phyloP scores from a whole-genome alignment of 2,888 invertebrate species.

The Leptinotarsa juncta region DNA sequence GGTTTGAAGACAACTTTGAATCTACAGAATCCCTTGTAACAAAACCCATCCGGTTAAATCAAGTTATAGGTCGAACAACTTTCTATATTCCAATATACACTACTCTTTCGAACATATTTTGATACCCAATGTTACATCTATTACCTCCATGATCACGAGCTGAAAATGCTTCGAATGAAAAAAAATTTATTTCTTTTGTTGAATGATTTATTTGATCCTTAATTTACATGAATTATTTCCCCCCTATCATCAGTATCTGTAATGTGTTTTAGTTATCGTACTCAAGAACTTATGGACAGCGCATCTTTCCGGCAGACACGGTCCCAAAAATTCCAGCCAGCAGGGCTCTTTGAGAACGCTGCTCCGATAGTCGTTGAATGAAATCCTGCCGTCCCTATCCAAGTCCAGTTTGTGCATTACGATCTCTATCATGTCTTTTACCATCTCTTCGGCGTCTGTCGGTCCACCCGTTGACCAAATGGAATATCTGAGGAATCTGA shows the following conservation, averaged over 20 bases:
- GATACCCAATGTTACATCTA: no score
- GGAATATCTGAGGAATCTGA: slow-evolving; percentile 71
- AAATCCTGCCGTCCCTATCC: slow-evolving; percentile 79
- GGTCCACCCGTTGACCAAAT: slow-evolving; percentile 73
- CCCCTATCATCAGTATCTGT: not conserved
- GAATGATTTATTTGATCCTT: not conserved
- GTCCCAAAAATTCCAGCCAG: slow-evolving; percentile 78
- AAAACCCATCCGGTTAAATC: no score
- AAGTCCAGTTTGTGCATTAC: slow-evolving; percentile 78
- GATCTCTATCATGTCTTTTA: slow-evolving; percentile 79
- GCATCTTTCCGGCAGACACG: slow-evolving; percentile 73
- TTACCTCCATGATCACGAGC: no score
- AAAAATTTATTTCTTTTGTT: no score
- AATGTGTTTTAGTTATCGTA: slow-evolving; percentile 60
- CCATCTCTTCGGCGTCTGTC: slow-evolving; percentile 77
- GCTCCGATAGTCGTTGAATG: slow-evolving; percentile 73
- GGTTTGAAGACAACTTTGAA: no score
- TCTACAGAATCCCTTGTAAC: no score
- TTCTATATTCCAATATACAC: no score
- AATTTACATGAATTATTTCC: not conserved
- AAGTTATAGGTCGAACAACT: no score
- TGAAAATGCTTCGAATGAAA: no score
- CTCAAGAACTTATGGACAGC: slow-evolving; percentile 63
- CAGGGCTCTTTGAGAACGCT: slow-evolving; percentile 74
- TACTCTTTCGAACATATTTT: no score